Evolutionary conservation across 2,797 vertebrate species (phyloP).

Genomic region (Brachyrhaphis roseni): DNA sequence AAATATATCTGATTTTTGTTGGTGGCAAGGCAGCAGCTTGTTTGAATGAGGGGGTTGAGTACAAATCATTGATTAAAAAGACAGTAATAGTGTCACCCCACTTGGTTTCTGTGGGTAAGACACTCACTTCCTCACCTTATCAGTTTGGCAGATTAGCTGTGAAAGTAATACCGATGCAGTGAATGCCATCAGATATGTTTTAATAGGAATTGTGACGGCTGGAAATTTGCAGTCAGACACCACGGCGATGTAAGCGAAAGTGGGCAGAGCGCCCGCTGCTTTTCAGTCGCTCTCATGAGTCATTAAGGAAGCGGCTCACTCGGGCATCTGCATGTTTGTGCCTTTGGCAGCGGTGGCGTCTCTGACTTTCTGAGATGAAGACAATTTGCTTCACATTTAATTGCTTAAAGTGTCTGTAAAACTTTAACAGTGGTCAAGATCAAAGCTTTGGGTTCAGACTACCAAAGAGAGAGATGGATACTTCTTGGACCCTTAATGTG

Average conservation of each 20-base stretch:
- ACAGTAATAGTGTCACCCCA: constrained; percentile 65
- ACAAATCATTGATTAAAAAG: constrained; percentile 68
- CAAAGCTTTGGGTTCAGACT: background rate
- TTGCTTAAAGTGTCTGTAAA: background rate
- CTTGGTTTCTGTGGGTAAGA: constrained; percentile 65
- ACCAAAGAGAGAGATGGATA: background rate
- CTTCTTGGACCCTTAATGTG: background rate
- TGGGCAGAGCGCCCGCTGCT: constrained; percentile 10
- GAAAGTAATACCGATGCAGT: constrained; percentile 60
- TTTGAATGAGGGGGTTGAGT: constrained; percentile 62
- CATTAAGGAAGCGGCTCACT: constrained; percentile 44
- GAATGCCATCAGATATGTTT: constrained; percentile 69
- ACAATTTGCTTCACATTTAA: background rate
- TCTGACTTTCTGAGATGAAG: background rate
- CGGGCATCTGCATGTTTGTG: constrained; percentile 31
- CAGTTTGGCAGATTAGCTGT: constrained; percentile 65
- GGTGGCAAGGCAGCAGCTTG: constrained; percentile 51
- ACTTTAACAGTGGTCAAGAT: background rate
- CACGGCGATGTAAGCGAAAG: constrained; percentile 10
- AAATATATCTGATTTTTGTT: constrained; percentile 74
- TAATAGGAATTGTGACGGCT: constrained; percentile 54
- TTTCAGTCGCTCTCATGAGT: constrained; percentile 55
- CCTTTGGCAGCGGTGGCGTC: background rate
- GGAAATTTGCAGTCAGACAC: constrained; percentile 36
- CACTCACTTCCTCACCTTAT: constrained; percentile 69